phyloP scores from a whole-genome alignment of 2,113 vertebrate genomes.

The Penelope pileata region DNA sequence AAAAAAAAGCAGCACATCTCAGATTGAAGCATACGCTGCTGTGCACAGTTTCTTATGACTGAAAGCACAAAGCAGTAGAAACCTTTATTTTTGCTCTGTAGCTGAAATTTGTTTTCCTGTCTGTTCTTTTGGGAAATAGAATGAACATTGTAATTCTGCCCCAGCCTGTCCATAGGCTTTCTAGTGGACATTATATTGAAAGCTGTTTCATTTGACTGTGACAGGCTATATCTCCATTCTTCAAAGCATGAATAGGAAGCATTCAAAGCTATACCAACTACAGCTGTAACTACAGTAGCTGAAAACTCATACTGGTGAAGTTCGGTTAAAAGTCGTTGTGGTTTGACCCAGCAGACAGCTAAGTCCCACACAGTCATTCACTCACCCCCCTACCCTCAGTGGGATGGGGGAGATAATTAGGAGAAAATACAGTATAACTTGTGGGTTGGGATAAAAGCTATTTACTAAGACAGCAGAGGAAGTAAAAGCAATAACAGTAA shows the following conservation, averaged over 20 bases:
- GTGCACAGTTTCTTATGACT: background rate
- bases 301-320: background rate
- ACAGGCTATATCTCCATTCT: background rate
- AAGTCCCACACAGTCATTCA: too few relatives aligned
- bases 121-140: background rate
- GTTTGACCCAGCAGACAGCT: too few relatives aligned
- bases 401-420: too few relatives aligned
- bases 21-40: background rate
- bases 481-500: too few relatives aligned
- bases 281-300: background rate
- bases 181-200: background rate
- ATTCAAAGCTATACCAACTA: background rate
- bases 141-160: background rate
- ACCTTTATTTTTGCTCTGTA: background rate
- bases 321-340: background rate
- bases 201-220: background rate
- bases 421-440: too few relatives aligned
- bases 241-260: background rate
- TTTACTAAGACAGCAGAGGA: too few relatives aligned
- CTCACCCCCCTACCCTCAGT: too few relatives aligned
- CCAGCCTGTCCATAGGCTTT: background rate
- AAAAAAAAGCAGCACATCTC: rapidly evolving
- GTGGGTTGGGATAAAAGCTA: too few relatives aligned
- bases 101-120: background rate
- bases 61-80: background rate